These are phyloP conservation scores for Trichomycterus rosablanca DNA, from an alignment of 2,113 vertebrate genomes.

Conservation along the genomic window DNA sequence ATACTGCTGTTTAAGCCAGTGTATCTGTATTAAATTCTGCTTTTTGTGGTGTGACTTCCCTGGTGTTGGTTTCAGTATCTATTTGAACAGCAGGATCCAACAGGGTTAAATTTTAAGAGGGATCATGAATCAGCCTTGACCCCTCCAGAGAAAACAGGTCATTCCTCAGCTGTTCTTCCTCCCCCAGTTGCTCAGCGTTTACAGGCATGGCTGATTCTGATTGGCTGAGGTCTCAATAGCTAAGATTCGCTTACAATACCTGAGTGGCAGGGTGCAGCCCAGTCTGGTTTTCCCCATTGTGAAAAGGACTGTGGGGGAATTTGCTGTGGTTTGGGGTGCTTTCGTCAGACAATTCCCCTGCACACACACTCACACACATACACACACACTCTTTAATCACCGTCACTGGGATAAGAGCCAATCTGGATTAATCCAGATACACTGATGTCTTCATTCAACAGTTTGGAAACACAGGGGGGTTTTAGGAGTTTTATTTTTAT, in stretches of 20 bases:
- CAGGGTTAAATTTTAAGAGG: no score
- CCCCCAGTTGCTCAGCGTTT: conserved; percentile 41
- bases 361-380: no score
- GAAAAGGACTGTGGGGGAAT: conserved; percentile 25
- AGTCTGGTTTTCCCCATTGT: conserved; percentile 37
- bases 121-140: conserved; percentile 27
- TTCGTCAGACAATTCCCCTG: conserved; percentile 20
- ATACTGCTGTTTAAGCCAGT: no score
- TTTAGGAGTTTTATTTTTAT: no score
- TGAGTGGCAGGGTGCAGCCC: conserved; percentile 35
- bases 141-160: conserved; percentile 3
- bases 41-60: no score
- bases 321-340: conserved; percentile 18
- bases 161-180: conserved; percentile 13
- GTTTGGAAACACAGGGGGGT: no score
- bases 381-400: conserved; percentile 10
- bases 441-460: not conserved
- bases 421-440: not conserved
- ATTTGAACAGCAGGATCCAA: no score
- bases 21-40: no score
- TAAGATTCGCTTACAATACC: conserved; percentile 35
- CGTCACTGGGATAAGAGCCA: not conserved
- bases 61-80: not conserved
- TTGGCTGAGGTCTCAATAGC: conserved; percentile 28
- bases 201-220: conserved; percentile 21